Evolutionary conservation across 2,113 vertebrate genomes (phyloP).

Genomic region (Rattus rattus): DNA sequence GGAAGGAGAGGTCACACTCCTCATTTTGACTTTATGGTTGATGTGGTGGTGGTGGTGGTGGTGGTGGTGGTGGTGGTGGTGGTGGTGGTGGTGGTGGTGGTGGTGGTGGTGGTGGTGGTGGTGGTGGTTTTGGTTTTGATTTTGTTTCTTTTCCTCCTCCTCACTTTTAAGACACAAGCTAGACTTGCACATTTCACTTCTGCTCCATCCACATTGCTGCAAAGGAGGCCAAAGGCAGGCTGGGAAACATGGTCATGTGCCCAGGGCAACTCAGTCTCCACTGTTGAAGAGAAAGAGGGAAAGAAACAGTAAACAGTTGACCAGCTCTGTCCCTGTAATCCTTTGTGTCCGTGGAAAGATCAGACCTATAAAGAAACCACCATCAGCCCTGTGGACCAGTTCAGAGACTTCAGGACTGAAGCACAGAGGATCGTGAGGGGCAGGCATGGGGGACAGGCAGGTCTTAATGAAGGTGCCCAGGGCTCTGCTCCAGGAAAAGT

Average conservation of each 20-base stretch:
- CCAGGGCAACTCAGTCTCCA: not conserved
- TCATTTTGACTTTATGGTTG: not conserved
- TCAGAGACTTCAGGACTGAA: not conserved
- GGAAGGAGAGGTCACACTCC: not conserved
- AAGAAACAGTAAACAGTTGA: not conserved
- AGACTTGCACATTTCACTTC: not conserved
- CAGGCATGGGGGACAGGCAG: not conserved
- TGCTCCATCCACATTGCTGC: not conserved
- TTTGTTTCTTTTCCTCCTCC: too few relatives aligned
- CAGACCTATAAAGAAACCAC: not conserved
- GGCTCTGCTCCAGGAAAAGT: not conserved
- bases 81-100: too few relatives aligned
- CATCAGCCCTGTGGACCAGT: not conserved
- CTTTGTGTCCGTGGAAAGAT: not conserved
- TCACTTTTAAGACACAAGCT: constrained; percentile 10
- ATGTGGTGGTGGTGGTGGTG: too few relatives aligned
- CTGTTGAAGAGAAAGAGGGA: not conserved
- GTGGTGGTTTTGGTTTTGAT: too few relatives aligned
- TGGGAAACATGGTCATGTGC: not conserved
- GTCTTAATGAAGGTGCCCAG: not conserved
- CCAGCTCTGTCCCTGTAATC: not conserved
- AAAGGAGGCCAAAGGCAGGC: not conserved
- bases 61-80: too few relatives aligned
- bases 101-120: too few relatives aligned
- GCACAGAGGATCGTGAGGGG: not conserved